phyloP scores from a whole-genome alignment of 2,113 vertebrate species.

The Cnemophilus loriae region DNA sequence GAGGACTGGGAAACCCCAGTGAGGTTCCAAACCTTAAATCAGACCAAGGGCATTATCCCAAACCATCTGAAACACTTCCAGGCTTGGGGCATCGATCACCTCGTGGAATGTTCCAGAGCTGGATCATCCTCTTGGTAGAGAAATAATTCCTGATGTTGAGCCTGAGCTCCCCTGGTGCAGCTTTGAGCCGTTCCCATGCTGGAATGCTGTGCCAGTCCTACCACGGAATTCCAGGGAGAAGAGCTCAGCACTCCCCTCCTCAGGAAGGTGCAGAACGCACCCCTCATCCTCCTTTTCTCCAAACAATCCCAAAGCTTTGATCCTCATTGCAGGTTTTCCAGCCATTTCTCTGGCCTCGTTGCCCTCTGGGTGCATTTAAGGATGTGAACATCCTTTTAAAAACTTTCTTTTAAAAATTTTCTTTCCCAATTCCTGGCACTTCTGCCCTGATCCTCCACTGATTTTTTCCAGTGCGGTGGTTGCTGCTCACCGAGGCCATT shows the following conservation, averaged over 20 bases:
- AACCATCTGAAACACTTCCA: not conserved
- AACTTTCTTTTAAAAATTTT: no score
- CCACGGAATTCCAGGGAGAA: not conserved
- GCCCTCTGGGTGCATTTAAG: not conserved
- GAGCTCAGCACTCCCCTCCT: not conserved
- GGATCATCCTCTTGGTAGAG: not conserved
- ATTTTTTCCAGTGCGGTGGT: not conserved
- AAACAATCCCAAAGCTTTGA: not conserved
- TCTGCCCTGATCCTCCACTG: not conserved
- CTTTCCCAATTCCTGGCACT: not conserved
- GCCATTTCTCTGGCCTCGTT: not conserved
- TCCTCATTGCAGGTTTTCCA: not conserved
- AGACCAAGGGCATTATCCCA: not conserved
- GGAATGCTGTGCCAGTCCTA: not conserved
- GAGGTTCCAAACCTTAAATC: not conserved
- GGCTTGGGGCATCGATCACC: not conserved
- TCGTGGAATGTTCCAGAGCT: not conserved
- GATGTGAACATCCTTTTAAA: not conserved
- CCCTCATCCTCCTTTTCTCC: not conserved
- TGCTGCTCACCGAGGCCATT: not conserved
- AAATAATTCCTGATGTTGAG: fast-evolving
- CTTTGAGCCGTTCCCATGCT: not conserved
- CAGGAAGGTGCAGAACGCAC: not conserved
- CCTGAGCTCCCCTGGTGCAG: not conserved
- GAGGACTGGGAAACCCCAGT: not conserved